Conservation (phyloP, 2,113 vertebrate genomes). For the Heterotilapia buettikoferi region DNA sequence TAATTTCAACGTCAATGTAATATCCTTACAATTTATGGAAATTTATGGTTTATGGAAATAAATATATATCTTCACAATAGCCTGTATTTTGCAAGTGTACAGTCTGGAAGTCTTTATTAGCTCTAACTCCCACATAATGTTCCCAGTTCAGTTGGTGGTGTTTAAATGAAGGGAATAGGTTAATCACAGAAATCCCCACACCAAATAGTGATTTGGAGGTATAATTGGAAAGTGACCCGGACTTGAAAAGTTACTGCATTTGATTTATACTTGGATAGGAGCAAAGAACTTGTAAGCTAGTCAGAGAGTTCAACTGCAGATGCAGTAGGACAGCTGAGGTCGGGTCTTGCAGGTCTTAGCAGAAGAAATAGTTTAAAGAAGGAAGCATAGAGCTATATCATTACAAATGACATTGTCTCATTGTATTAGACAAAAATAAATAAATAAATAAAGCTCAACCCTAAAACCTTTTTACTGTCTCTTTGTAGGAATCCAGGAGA, state of each 20-base stretch:
- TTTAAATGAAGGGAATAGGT: not conserved
- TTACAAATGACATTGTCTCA: not conserved
- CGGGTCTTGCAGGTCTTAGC: not conserved
- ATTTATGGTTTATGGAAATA: not conserved
- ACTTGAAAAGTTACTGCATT: not conserved
- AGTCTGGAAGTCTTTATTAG: not conserved
- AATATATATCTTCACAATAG: not conserved
- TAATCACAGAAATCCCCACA: not conserved
- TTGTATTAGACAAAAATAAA: not conserved
- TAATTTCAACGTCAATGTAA: not conserved
- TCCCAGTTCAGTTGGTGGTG: not conserved
- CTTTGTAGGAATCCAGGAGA: slow-evolving; percentile 89
- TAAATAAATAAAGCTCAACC: not conserved
- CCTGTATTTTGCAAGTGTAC: not conserved
- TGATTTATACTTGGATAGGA: not conserved
- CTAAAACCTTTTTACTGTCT: not conserved
- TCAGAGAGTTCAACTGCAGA: not conserved
- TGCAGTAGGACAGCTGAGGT: not conserved
- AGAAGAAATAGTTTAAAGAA: not conserved
- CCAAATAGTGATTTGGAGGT: not conserved
- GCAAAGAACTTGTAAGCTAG: not conserved
- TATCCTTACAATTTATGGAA: not conserved
- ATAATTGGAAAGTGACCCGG: not conserved
- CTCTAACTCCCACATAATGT: not conserved
- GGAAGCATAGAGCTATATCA: not conserved